Evolutionary conservation across 64 coral and sea anemone genomes (phyloP).

Genomic region (Anthopleura sola): DNA sequence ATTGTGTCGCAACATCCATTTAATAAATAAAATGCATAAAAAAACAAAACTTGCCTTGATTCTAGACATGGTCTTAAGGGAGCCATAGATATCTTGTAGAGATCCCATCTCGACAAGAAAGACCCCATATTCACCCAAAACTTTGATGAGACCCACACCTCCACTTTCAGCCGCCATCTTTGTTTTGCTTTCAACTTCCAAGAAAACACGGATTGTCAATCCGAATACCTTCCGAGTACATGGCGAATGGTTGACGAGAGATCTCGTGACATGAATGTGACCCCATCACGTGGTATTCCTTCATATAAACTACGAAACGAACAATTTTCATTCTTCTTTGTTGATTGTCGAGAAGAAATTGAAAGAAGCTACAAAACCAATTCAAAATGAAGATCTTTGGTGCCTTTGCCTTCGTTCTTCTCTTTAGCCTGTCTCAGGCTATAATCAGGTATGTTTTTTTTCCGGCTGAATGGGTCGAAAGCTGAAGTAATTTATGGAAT

Average conservation of each 20-base stretch:
- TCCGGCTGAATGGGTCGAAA: neutral
- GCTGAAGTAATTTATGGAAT: neutral
- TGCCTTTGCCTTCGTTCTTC: slow-evolving; percentile 1
- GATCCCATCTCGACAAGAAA: slow-evolving; percentile 59
- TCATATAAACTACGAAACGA: neutral
- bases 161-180: slow-evolving; percentile 50
- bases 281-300: slow-evolving; percentile 33
- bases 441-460: slow-evolving; percentile 23
- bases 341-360: neutral
- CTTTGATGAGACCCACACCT: slow-evolving; percentile 15
- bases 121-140: slow-evolving; percentile 61
- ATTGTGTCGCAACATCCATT: neutral
- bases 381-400: neutral
- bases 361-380: neutral
- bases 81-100: slow-evolving; percentile 29
- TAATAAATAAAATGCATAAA: neutral
- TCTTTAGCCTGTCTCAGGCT: slow-evolving; percentile 38
- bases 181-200: slow-evolving; percentile 19
- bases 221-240: neutral
- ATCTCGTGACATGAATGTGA: slow-evolving; percentile 49
- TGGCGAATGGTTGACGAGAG: neutral
- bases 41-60: slow-evolving; percentile 34
- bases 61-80: slow-evolving; percentile 33
- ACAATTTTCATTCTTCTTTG: neutral
- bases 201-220: neutral